phyloP scores from a whole-genome alignment of 2,888 invertebrate genomes.

The Endotricha flammealis region DNA sequence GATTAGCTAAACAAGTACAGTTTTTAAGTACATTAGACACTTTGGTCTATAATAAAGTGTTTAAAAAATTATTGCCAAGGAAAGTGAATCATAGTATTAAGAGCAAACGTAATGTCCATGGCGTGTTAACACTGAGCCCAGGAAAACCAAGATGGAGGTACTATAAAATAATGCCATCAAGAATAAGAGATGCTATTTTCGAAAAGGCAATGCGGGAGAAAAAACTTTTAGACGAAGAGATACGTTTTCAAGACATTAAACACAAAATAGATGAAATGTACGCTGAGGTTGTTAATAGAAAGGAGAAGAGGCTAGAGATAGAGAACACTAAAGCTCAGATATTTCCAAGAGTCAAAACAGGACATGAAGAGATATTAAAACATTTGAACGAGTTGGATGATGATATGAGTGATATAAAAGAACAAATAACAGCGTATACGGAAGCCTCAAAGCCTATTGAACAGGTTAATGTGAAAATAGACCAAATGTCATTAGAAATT shows the following conservation, averaged over 20 bases:
- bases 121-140: slow-evolving; percentile 50
- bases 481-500: slow-evolving; percentile 56
- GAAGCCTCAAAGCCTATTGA: slow-evolving; percentile 47
- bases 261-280: slow-evolving; percentile 57
- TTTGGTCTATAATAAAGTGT: slow-evolving; percentile 65
- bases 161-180: slow-evolving; percentile 50
- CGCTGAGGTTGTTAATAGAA: slow-evolving; percentile 41
- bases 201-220: slow-evolving; percentile 58
- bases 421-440: slow-evolving; percentile 38
- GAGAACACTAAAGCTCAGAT: slow-evolving; percentile 2
- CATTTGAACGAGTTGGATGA: slow-evolving; percentile 51
- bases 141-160: slow-evolving; percentile 55
- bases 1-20: slow-evolving; percentile 76
- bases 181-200: slow-evolving; percentile 58
- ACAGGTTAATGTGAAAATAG: slow-evolving; percentile 52
- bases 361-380: slow-evolving; percentile 46
- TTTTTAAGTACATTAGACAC: slow-evolving; percentile 72
- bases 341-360: slow-evolving; percentile 13
- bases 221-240: slow-evolving; percentile 52
- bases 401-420: slow-evolving; percentile 41
- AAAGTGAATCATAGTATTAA: slow-evolving; percentile 47
- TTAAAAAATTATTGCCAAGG: slow-evolving; percentile 52
- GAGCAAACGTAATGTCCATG: slow-evolving; percentile 39
- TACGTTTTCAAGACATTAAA: slow-evolving; percentile 44
- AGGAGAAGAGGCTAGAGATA: slow-evolving; percentile 19